phyloP scores from a whole-genome alignment of 2,888 invertebrate genomes.

The Platypus cylindrus region DNA sequence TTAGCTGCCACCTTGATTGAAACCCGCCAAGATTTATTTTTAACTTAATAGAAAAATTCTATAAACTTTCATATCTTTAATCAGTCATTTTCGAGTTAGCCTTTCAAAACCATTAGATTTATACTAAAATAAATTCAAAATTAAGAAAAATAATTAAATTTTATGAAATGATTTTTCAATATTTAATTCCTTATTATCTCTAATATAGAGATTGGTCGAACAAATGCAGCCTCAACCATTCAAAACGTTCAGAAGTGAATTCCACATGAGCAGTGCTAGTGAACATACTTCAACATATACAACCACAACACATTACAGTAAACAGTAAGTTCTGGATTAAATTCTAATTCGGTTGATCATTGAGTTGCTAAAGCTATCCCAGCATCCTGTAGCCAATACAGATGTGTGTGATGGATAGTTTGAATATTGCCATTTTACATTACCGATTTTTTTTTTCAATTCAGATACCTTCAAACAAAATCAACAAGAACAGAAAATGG shows the following conservation, averaged over 20 bases:
- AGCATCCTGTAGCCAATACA: too few species aligned
- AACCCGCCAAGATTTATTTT: too few species aligned
- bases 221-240: conserved; percentile 58
- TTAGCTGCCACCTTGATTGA: too few species aligned
- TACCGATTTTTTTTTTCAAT: conserved; percentile 5
- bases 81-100: too few species aligned
- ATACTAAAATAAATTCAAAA: too few species aligned
- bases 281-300: conserved; percentile 49
- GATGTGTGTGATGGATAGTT: background rate
- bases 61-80: too few species aligned
- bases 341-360: background rate
- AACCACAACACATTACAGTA: conserved; percentile 49
- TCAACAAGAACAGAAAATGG: conserved; percentile 29
- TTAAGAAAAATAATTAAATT: too few species aligned
- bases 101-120: too few species aligned
- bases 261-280: conserved; percentile 55
- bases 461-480: conserved; percentile 25
- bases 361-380: too few species aligned
- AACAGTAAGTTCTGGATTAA: conserved; percentile 44
- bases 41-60: too few species aligned
- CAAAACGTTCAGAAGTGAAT: conserved; percentile 71
- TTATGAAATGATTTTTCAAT: conserved; percentile 4
- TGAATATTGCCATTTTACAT: too few species aligned
- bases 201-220: conserved; percentile 51
- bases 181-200: conserved; percentile 5